These are phyloP conservation scores for Megalops atlanticus DNA, from an alignment of 2,113 vertebrate genomes.

Conservation along the genomic window DNA sequence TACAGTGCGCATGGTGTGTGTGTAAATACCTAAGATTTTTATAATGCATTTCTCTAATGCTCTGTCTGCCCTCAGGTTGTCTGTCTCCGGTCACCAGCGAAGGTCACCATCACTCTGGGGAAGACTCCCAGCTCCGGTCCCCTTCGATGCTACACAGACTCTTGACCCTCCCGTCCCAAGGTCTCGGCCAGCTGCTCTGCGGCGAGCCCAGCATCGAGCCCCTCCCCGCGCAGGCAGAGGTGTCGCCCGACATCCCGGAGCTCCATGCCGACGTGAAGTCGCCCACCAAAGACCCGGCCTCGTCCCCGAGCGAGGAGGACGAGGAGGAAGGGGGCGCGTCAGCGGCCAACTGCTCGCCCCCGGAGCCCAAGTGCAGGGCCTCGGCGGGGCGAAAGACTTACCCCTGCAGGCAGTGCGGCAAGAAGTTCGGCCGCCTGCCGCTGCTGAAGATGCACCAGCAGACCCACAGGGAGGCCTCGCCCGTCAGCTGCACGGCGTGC, in stretches of 20 bases:
- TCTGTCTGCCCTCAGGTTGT: neutral
- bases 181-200: constrained; percentile 58
- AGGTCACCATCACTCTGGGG: constrained; percentile 26
- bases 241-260: constrained; percentile 2
- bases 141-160: constrained; percentile 76
- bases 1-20: too few relatives aligned
- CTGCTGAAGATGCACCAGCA: constrained; percentile 69
- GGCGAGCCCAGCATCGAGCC: constrained; percentile 34
- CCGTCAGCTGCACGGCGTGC: constrained; percentile 52
- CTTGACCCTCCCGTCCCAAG: constrained; percentile 67
- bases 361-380: constrained; percentile 23
- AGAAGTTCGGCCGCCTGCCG: constrained; percentile 65
- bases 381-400: constrained; percentile 55
- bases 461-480: constrained; percentile 43
- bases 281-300: neutral
- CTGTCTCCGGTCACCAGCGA: neutral
- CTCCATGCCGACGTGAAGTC: neutral
- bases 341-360: neutral
- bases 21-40: neutral
- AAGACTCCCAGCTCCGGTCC: constrained; percentile 50
- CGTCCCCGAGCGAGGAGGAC: constrained; percentile 9
- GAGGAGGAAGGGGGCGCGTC: constrained; percentile 31
- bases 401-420: constrained; percentile 68
- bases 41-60: neutral
- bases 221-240: constrained; percentile 31